phyloP scores from a whole-genome alignment of 35 echinoderm and acorn worm genomes.

The Eucidaris tribuloides region DNA sequence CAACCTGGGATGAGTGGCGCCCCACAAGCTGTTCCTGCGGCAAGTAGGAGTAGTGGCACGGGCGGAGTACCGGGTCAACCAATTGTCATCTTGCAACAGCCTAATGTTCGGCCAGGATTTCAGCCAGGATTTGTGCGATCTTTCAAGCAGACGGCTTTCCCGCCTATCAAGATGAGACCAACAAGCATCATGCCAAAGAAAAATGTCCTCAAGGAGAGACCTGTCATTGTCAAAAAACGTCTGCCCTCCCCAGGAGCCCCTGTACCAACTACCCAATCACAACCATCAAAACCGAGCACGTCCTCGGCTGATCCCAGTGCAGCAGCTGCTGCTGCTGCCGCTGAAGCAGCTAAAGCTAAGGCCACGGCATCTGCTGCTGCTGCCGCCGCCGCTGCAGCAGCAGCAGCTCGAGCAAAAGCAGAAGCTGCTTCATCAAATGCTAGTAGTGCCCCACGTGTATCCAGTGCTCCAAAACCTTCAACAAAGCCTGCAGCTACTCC shows the following conservation, averaged over 20 bases:
- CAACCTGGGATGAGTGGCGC: neutral
- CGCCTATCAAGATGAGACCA: constrained; percentile 13
- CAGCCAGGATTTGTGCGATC: constrained; percentile 8
- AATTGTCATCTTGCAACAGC: constrained; percentile 17
- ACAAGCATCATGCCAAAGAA: constrained; percentile 25
- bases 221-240: constrained; percentile 19
- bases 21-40: neutral
- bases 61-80: neutral
- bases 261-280: neutral
- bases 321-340: neutral
- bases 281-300: neutral
- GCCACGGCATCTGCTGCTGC: constrained; percentile 19
- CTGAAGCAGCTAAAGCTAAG: constrained; percentile 32
- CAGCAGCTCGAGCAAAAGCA: constrained; percentile 28
- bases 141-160: constrained; percentile 1
- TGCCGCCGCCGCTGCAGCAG: constrained; percentile 18
- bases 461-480: constrained; percentile 34
- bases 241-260: neutral
- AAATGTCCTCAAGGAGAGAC: constrained; percentile 18
- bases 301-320: neutral
- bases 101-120: too few species aligned
- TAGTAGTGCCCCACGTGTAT: constrained; percentile 8
- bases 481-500: constrained; percentile 27
- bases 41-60: neutral
- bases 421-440: constrained; percentile 12